Evolutionary conservation across 1,140 invertebrate species (phyloP).

Genomic region (Cherax destructor): DNA sequence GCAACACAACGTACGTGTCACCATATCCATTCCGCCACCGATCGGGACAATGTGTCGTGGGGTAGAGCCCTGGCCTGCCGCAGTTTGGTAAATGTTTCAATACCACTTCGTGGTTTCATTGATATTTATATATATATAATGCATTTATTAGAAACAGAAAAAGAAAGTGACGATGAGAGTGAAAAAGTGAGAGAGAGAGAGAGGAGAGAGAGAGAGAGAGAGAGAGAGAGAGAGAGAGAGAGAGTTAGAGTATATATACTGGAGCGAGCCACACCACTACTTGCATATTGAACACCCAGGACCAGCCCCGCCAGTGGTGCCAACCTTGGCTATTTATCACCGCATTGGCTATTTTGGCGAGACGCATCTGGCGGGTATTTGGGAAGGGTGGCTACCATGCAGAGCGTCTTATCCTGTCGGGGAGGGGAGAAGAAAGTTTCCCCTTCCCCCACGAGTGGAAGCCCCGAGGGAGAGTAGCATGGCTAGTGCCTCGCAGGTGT

Average conservation of each 20-base stretch:
- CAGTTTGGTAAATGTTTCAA: too few species aligned
- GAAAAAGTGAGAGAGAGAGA: too few species aligned
- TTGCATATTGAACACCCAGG: slow-evolving; percentile 66
- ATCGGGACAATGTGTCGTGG: too few species aligned
- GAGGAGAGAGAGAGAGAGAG: not conserved
- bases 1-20: too few species aligned
- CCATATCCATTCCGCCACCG: too few species aligned
- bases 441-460: not conserved
- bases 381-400: slow-evolving; percentile 15
- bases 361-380: slow-evolving; percentile 41
- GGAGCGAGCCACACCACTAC: slow-evolving; percentile 39
- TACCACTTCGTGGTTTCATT: too few species aligned
- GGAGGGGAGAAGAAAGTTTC: not conserved
- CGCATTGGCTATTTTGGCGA: slow-evolving; percentile 41
- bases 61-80: too few species aligned
- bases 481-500: not conserved
- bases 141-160: too few species aligned
- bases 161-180: too few species aligned
- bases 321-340: slow-evolving; percentile 63
- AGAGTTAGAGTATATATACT: slow-evolving; percentile 49
- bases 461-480: not conserved
- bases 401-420: slow-evolving; percentile 16
- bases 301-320: slow-evolving; percentile 55
- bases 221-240: not conserved
- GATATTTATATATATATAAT: too few species aligned